Percentiles rank a stretch among this genome's conserved stretches.
Evolutionary conservation across 2,888 invertebrate species (phyloP).

Genomic region (Latrodectus hesperus): DNA sequence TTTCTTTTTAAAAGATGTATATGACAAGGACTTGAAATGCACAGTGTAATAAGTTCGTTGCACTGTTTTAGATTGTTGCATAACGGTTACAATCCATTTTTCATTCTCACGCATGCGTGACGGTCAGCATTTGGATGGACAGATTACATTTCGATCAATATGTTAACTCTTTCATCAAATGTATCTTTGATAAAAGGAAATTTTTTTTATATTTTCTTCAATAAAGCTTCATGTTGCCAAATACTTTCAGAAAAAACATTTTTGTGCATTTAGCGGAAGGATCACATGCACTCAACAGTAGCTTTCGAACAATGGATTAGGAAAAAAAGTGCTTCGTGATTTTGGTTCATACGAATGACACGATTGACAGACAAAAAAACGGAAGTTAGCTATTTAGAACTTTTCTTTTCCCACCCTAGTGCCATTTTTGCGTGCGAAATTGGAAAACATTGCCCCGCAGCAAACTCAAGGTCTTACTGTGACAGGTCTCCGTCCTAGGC

Average conservation of each 20-base stretch:
- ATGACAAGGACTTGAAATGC: no score
- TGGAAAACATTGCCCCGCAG: constrained; percentile 27
- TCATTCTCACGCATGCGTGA: no score
- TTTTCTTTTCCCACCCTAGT: neutral
- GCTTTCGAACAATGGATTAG: neutral
- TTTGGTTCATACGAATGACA: constrained; percentile 16
- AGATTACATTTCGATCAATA: no score
- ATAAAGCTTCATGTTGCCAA: no score
- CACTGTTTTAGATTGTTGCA: no score
- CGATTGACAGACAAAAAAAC: constrained; percentile 35
- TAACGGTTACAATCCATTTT: no score
- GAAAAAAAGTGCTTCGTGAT: neutral
- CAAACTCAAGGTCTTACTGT: constrained; percentile 28
- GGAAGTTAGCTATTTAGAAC: constrained; percentile 41
- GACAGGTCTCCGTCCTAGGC: neutral
- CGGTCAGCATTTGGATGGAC: no score
- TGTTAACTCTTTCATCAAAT: no score
- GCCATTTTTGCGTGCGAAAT: constrained; percentile 42
- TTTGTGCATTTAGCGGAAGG: neutral
- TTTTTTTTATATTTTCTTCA: no score
- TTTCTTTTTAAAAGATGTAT: no score
- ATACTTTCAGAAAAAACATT: neutral
- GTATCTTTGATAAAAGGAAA: no score
- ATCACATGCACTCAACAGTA: neutral
- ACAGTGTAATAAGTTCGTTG: no score